Conservation (phyloP, 2,113 vertebrate species). For the Trogon melanurus region DNA sequence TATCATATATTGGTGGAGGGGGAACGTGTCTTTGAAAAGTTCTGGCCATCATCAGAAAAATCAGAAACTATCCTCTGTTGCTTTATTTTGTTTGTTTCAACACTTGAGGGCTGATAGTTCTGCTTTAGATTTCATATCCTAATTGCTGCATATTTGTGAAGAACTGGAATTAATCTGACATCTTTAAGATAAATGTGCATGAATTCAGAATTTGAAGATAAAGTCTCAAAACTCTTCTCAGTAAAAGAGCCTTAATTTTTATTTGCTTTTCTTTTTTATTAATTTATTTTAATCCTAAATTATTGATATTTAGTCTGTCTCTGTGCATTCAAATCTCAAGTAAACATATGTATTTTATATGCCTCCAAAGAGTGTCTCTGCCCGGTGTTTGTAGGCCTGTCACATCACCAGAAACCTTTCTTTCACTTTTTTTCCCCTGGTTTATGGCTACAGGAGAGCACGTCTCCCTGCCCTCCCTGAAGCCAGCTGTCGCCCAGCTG, state of each 20-base stretch:
- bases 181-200: neutral
- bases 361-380: neutral
- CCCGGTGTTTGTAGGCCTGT: accelerated
- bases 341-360: neutral
- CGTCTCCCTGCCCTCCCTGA: accelerated
- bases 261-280: neutral
- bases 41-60: neutral
- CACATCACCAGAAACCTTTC: neutral
- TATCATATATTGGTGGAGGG: accelerated
- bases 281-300: accelerated
- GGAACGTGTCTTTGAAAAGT: neutral
- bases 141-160: neutral
- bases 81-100: neutral
- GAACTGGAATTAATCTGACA: neutral
- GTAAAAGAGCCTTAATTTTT: neutral
- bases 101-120: neutral
- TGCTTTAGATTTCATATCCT: neutral
- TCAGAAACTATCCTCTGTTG: neutral
- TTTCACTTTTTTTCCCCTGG: neutral
- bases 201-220: neutral
- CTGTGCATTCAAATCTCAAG: neutral
- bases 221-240: neutral
- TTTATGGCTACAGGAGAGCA: neutral
- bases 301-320: neutral
- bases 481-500: accelerated